phyloP scores from a whole-genome alignment of 1,140 invertebrate genomes.

The Drosophila saltans region DNA sequence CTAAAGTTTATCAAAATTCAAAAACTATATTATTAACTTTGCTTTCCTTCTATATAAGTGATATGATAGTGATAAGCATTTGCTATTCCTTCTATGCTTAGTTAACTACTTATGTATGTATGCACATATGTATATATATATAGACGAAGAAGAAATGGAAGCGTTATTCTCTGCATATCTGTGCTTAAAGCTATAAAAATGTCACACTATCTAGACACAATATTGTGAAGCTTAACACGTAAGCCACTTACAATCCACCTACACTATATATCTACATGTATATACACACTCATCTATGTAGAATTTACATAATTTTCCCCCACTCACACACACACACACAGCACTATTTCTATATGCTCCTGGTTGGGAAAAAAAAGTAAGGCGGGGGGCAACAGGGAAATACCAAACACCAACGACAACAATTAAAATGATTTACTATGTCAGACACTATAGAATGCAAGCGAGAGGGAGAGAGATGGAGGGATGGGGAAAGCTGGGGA shows the following conservation, averaged over 20 bases:
- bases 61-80: too few species aligned
- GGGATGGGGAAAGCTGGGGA: not conserved
- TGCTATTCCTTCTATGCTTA: too few species aligned
- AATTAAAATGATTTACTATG: conserved; percentile 80
- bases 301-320: conserved; percentile 8
- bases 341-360: conserved; percentile 41
- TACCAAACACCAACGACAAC: conserved; percentile 77
- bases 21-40: too few species aligned
- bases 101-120: not conserved
- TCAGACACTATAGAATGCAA: conserved; percentile 53
- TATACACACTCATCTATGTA: not conserved
- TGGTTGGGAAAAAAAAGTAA: not conserved
- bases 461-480: conserved; percentile 15
- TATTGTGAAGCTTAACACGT: conserved; percentile 12
- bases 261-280: not conserved
- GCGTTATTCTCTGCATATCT: not conserved
- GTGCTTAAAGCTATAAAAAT: conserved; percentile 22
- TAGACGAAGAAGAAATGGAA: not conserved
- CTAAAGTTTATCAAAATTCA: too few species aligned
- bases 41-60: too few species aligned
- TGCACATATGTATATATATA: not conserved
- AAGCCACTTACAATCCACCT: conserved; percentile 13
- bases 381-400: conserved; percentile 29
- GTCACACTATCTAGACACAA: conserved; percentile 44
- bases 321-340: conserved; percentile 35